phyloP scores from a whole-genome alignment of 2,113 vertebrate species.

The Calyptommatus sinebrachiatus region DNA sequence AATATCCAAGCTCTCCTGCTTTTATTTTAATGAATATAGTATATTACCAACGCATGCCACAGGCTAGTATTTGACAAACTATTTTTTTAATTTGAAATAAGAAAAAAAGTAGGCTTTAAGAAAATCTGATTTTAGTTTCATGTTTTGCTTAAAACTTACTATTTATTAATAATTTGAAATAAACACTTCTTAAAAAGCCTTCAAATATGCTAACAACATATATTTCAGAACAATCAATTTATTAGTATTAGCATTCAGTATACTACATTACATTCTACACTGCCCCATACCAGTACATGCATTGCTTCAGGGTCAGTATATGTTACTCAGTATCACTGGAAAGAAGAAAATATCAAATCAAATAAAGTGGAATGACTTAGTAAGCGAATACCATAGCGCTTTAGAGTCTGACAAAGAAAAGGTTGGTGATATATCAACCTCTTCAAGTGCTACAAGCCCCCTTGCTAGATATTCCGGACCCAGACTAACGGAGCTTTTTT shows the following conservation, averaged over 20 bases:
- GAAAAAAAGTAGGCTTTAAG: not conserved
- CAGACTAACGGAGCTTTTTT: no score
- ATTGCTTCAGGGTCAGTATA: not conserved
- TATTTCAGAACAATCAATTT: not conserved
- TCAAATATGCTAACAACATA: not conserved
- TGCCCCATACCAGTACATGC: not conserved
- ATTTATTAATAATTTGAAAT: not conserved
- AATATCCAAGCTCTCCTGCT: not conserved
- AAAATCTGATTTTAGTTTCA: constrained; percentile 4
- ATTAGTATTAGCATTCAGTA: not conserved
- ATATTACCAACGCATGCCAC: not conserved
- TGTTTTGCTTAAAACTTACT: constrained; percentile 6
- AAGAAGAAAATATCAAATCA: no score
- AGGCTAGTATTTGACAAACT: constrained; percentile 18
- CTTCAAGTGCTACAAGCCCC: no score
- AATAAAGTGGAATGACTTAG: no score
- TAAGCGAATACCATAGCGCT: no score
- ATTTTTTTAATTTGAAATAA: constrained; percentile 6
- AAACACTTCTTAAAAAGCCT: not conserved
- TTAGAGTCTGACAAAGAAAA: no score
- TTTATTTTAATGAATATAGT: constrained; percentile 17
- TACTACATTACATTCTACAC: not conserved
- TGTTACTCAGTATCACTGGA: not conserved
- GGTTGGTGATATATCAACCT: no score
- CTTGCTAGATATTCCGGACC: no score